Evolutionary conservation across 2,113 vertebrate genomes (phyloP).

Genomic region (Pluvialis apricaria): DNA sequence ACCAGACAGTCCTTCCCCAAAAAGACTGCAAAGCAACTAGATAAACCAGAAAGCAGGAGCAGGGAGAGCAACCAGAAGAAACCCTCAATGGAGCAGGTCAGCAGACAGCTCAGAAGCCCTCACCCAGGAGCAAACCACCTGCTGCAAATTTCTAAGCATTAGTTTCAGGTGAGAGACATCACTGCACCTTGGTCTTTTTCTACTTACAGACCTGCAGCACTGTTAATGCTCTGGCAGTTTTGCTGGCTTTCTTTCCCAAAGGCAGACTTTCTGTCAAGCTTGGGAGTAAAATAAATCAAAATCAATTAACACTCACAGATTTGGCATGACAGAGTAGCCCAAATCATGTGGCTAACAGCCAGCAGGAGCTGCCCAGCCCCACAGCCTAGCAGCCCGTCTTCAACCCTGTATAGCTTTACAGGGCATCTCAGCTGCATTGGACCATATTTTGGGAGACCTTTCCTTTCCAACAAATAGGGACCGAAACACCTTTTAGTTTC

Average conservation of each 20-base stretch:
- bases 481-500: not conserved
- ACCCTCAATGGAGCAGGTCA: not conserved
- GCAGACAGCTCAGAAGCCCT: not conserved
- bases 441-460: not conserved
- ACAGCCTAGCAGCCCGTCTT: not conserved
- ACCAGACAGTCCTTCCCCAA: accelerated
- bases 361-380: not conserved
- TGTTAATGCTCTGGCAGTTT: not conserved
- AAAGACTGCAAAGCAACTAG: not conserved
- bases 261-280: not conserved
- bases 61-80: not conserved
- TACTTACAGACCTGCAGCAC: not conserved
- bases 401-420: not conserved
- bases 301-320: not conserved
- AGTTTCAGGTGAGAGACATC: not conserved
- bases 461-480: not conserved
- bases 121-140: not conserved
- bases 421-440: not conserved
- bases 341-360: not conserved
- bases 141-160: not conserved
- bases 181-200: not conserved
- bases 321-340: not conserved
- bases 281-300: not conserved
- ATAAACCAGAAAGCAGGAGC: not conserved
- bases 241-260: not conserved